Base-by-base conservation (phyloP, 2,113 vertebrate species). In the Thunnus maccoyii region DNA sequence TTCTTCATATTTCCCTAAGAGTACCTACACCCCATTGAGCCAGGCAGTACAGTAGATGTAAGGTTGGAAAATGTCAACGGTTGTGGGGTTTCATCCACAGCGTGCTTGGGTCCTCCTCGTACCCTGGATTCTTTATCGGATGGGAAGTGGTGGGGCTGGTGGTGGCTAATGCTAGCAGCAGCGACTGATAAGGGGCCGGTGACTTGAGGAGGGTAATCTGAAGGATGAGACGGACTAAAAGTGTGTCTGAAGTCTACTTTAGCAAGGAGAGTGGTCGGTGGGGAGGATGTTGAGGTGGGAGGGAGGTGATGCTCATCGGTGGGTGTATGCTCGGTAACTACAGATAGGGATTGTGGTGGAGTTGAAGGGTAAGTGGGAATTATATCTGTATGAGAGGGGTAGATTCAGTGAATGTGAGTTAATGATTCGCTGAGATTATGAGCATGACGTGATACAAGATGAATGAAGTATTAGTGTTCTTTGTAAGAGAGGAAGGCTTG, bases 11-110 rank as follows among this genome's bases (percentile, higher is more conserved):
- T 55, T 52, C 25, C 18, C 46, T 36, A 10, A 55, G 46, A 82
- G 50, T 82, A 90, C 89, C 71, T 87, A 90, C 90, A 76, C 83
- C 73, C 77, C 57, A 76, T 12, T 30, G 73, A 70, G 78, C 56
- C 67, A 62, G 81, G 72, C 50, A 54, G 61, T 22, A 71, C 3
- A 52, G 80, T 6, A 15, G 65, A 55, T 47, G 62, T 3, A 22
- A 51, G 20, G 63, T 25, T 52, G 46, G 66, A 22, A 8, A 76
- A 52, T 3, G n/a, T 32, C 22, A 47, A 76, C 44, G 80, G 75
- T 30, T 70, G 80, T 17, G 4, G 30, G 22, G 51, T 36, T 79
- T 61, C 66, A 41, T 70, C 51, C 2, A 66, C 16, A 72, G 73
- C 56, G 46, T 66, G 61, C 77, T 14, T 64, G 44, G 81, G 55